A percentile compares a stretch with the other conserved stretches of the same genome.
These are phyloP conservation scores for Pangasius djambal DNA, from an alignment of 2,797 vertebrate species.

Conservation along the genomic window DNA sequence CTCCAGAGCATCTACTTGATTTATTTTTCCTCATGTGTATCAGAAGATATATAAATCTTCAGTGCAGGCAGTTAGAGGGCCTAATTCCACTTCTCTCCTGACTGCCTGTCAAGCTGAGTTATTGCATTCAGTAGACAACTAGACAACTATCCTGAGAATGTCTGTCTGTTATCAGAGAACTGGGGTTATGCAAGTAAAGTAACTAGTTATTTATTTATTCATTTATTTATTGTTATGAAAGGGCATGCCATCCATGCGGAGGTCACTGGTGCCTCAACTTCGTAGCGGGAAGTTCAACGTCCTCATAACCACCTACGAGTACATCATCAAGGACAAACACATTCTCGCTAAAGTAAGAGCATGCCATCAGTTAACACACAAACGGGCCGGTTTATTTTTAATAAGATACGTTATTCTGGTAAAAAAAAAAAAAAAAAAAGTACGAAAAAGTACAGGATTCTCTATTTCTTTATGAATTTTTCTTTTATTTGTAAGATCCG, in stretches of 20 bases:
- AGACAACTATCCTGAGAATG: background rate
- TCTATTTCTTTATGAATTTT: background rate
- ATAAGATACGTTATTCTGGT: background rate
- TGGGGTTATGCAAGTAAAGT: no score
- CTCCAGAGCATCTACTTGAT: background rate
- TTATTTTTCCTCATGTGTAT: background rate
- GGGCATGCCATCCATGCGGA: conserved; percentile 92
- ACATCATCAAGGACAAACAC: conserved; percentile 99
- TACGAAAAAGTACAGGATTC: background rate
- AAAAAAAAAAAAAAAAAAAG: background rate
- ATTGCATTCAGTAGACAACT: background rate
- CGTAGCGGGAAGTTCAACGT: conserved; percentile 96
- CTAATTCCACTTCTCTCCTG: background rate
- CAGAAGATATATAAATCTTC: background rate
- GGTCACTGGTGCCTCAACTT: conserved; percentile 90
- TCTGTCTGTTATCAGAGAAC: no score
- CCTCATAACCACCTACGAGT: conserved; percentile 95
- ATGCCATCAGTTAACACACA: background rate
- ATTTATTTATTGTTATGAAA: conserved; percentile 57
- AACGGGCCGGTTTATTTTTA: background rate
- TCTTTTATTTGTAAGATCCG: conserved; percentile 80
- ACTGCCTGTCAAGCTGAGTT: background rate
- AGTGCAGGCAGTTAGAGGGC: background rate
- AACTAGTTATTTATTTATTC: no score
- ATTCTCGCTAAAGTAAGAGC: conserved; percentile 93